These are phyloP conservation scores for Limnodromus scolopaceus DNA, from an alignment of 2,797 vertebrate species.

Conservation along the genomic window DNA sequence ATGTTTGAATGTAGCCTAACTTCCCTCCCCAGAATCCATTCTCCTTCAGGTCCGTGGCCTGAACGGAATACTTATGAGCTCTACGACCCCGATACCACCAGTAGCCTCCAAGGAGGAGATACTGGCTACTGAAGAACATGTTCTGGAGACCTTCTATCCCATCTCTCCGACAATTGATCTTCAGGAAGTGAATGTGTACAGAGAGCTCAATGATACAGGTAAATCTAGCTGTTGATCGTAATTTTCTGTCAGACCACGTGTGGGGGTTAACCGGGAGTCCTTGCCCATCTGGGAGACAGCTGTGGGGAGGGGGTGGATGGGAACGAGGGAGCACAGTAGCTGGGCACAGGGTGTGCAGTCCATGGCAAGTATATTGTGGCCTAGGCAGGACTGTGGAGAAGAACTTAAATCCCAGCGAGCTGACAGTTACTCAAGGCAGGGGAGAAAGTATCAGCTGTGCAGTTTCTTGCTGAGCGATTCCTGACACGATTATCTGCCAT, in stretches of 20 bases:
- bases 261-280: not conserved
- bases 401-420: not conserved
- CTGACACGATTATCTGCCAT: not conserved
- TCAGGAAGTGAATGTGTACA: conserved; percentile 84
- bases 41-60: conserved; percentile 88
- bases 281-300: not conserved
- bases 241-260: not conserved
- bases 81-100: conserved; percentile 80
- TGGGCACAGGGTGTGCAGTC: not conserved
- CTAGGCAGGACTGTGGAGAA: not conserved
- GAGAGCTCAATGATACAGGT: conserved; percentile 81
- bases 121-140: conserved; percentile 76
- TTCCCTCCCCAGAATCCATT: conserved; percentile 80
- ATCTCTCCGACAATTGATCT: conserved; percentile 91
- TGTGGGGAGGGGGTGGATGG: not conserved
- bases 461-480: not conserved
- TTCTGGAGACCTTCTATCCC: conserved; percentile 88
- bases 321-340: not conserved
- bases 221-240: not conserved
- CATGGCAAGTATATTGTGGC: accelerated
- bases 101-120: conserved; percentile 85
- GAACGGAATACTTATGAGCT: conserved; percentile 81
- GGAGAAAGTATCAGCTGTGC: not conserved
- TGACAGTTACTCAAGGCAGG: not conserved
- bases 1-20: not conserved